Conservation (phyloP, 1,140 invertebrate genomes). For the Proales similis region DNA sequence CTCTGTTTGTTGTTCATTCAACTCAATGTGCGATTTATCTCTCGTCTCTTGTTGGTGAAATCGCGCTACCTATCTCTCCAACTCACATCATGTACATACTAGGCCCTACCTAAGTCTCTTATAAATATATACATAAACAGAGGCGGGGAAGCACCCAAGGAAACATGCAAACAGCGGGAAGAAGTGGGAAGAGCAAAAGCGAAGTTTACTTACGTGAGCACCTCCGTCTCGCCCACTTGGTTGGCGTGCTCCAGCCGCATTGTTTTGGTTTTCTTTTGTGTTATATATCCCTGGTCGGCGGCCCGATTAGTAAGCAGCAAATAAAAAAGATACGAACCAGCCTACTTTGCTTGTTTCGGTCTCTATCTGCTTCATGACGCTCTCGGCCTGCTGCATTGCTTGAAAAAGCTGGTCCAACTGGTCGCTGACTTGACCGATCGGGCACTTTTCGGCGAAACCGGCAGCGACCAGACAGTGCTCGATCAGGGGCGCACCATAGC, state of each 20-base stretch:
- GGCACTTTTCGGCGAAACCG: conserved; percentile 60
- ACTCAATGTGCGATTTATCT: no score
- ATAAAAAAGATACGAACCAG: conserved; percentile 41
- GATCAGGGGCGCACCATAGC: conserved; percentile 78
- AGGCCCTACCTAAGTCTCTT: no score
- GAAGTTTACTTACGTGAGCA: conserved; percentile 61
- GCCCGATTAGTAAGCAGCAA: not conserved
- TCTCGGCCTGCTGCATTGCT: conserved; percentile 66
- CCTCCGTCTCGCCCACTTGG: conserved; percentile 59
- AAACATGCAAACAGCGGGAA: conserved; percentile 1
- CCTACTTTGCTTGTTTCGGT: conserved; percentile 41
- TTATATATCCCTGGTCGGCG: conserved; percentile 65
- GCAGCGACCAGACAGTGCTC: conserved; percentile 70
- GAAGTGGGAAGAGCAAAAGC: not conserved
- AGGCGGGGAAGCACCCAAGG: no score
- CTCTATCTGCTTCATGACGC: conserved; percentile 58
- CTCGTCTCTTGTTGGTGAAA: no score
- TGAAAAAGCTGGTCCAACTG: conserved; percentile 62
- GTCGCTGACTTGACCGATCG: conserved; percentile 53
- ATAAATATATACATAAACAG: no score
- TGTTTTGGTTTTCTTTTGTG: conserved; percentile 65
- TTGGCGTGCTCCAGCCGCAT: conserved; percentile 60
- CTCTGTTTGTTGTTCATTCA: no score
- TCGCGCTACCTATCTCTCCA: no score
- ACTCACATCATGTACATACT: no score